Conservation (phyloP, 1,140 invertebrate genomes). For the Chrysopa pallens region DNA sequence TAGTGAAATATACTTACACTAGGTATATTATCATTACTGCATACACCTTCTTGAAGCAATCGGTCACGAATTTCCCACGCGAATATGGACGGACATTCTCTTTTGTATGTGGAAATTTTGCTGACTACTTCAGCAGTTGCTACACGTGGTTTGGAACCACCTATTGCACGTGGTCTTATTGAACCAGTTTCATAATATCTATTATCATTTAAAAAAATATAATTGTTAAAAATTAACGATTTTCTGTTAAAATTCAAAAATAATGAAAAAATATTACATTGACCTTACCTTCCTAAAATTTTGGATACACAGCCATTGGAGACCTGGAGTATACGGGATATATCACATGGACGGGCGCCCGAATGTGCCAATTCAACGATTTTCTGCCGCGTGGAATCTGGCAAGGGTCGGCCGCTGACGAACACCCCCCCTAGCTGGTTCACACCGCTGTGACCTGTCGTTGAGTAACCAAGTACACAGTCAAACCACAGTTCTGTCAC, state of each 20-base stretch:
- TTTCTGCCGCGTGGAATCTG: conserved; percentile 91
- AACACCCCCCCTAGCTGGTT: conserved; percentile 98
- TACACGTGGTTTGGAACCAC: conserved; percentile 89
- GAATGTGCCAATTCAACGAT: conserved; percentile 96
- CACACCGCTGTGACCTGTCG: conserved; percentile 84
- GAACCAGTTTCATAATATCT: conserved; percentile 98
- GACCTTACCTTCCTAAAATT: conserved; percentile 75
- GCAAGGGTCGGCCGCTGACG: conserved; percentile 91
- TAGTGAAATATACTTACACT: conserved; percentile 66
- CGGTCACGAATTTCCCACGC: conserved; percentile 96
- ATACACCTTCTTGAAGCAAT: conserved; percentile 87
- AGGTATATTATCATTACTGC: conserved; percentile 98
- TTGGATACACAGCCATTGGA: conserved; percentile 93
- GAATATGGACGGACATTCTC: conserved; percentile 94
- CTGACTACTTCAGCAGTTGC: conserved; percentile 85
- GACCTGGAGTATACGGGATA: conserved; percentile 89
- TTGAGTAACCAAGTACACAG: conserved; percentile 43
- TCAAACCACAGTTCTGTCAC: conserved; percentile 12
- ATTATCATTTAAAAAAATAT: conserved; percentile 11
- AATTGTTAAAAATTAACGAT: not conserved
- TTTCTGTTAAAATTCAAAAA: not conserved
- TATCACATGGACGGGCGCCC: conserved; percentile 94
- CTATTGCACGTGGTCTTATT: conserved; percentile 87
- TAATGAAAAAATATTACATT: not conserved
- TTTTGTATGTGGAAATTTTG: conserved; percentile 90